Percentiles rank a stretch among this genome's conserved stretches.
phyloP scores from a whole-genome alignment of 2,888 invertebrate species.

The Clostera curtula region DNA sequence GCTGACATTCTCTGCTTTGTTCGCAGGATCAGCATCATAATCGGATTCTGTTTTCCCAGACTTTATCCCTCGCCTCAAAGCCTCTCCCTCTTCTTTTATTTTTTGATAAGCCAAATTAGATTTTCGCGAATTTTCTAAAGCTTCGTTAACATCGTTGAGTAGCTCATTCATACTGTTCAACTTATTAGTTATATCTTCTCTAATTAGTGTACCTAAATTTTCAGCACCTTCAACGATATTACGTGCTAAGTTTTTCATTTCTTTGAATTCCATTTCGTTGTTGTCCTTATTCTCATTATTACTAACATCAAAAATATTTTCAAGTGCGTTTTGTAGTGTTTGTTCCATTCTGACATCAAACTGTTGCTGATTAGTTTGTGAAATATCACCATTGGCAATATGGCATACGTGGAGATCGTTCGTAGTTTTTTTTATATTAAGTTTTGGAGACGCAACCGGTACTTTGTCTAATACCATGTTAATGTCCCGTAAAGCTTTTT shows the following conservation, averaged over 20 bases:
- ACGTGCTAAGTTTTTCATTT: conserved; percentile 55
- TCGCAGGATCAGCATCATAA: conserved; percentile 5
- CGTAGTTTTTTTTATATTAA: background rate
- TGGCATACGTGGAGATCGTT: conserved; percentile 1
- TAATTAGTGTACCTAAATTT: conserved; percentile 56
- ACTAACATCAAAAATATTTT: conserved; percentile 41
- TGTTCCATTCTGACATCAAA: conserved; percentile 48
- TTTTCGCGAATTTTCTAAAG: conserved; percentile 57
- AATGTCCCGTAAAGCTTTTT: conserved; percentile 42
- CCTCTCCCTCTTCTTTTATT: conserved; percentile 42
- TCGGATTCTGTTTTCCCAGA: conserved; percentile 12
- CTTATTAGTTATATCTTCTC: conserved; percentile 66
- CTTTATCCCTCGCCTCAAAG: conserved; percentile 19
- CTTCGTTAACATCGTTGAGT: conserved; percentile 58
- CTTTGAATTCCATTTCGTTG: conserved; percentile 49
- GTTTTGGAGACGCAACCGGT: conserved; percentile 1
- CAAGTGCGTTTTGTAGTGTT: conserved; percentile 42
- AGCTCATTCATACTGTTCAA: conserved; percentile 65
- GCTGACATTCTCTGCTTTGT: conserved; percentile 7
- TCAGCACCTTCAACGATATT: conserved; percentile 65
- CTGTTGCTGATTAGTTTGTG: conserved; percentile 13
- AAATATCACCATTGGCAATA: conserved; percentile 2
- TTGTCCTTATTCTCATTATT: conserved; percentile 37
- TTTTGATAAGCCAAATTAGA: conserved; percentile 54
- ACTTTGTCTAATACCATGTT: conserved; percentile 35